These are phyloP conservation scores for Clavelina lepadiformis DNA, from an alignment of 23 tunicate species.

Conservation along the genomic window DNA sequence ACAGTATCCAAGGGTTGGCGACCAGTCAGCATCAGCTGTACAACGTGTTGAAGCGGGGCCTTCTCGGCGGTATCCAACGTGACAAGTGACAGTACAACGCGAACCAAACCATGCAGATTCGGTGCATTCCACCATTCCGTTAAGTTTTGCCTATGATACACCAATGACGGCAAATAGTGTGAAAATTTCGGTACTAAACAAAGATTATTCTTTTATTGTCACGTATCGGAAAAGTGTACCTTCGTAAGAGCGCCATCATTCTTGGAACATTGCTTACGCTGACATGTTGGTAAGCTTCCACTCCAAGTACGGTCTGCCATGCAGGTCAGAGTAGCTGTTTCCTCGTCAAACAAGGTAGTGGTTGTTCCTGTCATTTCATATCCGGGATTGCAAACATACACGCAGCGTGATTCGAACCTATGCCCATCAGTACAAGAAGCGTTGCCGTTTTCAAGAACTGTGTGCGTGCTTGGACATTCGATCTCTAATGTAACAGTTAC, in stretches of 20 bases:
- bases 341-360: slow-evolving; percentile 9
- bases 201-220: too few relatives aligned
- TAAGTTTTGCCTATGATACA: slow-evolving; percentile 36
- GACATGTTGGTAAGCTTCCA: slow-evolving; percentile 48
- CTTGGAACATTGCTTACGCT: slow-evolving; percentile 57
- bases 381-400: slow-evolving; percentile 53
- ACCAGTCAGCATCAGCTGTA: slow-evolving; percentile 58
- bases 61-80: slow-evolving; percentile 42
- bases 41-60: slow-evolving; percentile 44
- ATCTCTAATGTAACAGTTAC: slow-evolving; percentile 20
- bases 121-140: slow-evolving; percentile 50
- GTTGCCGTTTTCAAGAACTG: slow-evolving; percentile 27
- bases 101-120: slow-evolving; percentile 39
- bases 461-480: slow-evolving; percentile 42
- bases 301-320: slow-evolving; percentile 44
- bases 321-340: slow-evolving; percentile 35
- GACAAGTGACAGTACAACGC: slow-evolving; percentile 43
- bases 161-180: too few relatives aligned
- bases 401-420: slow-evolving; percentile 54
- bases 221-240: too few relatives aligned
- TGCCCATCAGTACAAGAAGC: slow-evolving; percentile 42
- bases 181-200: too few relatives aligned
- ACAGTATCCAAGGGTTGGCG: slow-evolving; percentile 60
- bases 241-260: slow-evolving; percentile 69
- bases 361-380: slow-evolving; percentile 47